phyloP scores from a whole-genome alignment of 2,888 invertebrate genomes.

The Esperia sulphurella region DNA sequence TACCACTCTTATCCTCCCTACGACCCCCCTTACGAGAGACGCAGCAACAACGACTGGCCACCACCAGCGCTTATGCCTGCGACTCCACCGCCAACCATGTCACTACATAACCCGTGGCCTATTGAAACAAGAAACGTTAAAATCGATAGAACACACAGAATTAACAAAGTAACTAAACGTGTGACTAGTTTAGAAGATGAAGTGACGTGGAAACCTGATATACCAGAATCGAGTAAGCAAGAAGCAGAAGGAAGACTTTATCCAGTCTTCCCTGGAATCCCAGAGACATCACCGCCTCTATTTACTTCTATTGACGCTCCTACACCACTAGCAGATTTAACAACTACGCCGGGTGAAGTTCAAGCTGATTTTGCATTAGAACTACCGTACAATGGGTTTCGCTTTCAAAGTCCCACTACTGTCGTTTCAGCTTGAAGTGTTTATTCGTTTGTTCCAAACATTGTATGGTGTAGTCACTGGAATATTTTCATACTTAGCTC shows the following conservation, averaged over 20 bases:
- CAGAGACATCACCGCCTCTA: constrained; percentile 30
- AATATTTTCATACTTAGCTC: constrained; percentile 50
- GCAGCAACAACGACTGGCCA: constrained; percentile 56
- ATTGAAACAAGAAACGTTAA: constrained; percentile 35
- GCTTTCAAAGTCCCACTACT: constrained; percentile 74
- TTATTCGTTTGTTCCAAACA: constrained; percentile 46
- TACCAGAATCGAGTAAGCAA: constrained; percentile 32
- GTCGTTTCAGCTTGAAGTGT: constrained; percentile 70
- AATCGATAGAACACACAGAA: constrained; percentile 48
- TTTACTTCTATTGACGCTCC: constrained; percentile 52
- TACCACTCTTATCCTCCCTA: constrained; percentile 80
- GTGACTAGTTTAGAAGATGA: constrained; percentile 25
- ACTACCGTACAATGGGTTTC: constrained; percentile 70
- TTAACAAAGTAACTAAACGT: constrained; percentile 25
- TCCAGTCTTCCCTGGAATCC: constrained; percentile 43
- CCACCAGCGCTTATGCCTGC: constrained; percentile 51
- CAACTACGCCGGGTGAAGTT: constrained; percentile 64
- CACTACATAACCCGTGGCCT: constrained; percentile 38
- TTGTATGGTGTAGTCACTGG: constrained; percentile 45
- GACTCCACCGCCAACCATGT: constrained; percentile 38
- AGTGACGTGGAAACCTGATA: constrained; percentile 41
- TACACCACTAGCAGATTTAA: constrained; percentile 48
- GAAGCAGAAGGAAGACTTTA: constrained; percentile 45
- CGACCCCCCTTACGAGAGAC: constrained; percentile 67
- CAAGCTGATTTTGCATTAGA: constrained; percentile 71